Evolutionary conservation across 2,113 vertebrate species (phyloP).

Genomic region (Pygoscelis adeliae): DNA sequence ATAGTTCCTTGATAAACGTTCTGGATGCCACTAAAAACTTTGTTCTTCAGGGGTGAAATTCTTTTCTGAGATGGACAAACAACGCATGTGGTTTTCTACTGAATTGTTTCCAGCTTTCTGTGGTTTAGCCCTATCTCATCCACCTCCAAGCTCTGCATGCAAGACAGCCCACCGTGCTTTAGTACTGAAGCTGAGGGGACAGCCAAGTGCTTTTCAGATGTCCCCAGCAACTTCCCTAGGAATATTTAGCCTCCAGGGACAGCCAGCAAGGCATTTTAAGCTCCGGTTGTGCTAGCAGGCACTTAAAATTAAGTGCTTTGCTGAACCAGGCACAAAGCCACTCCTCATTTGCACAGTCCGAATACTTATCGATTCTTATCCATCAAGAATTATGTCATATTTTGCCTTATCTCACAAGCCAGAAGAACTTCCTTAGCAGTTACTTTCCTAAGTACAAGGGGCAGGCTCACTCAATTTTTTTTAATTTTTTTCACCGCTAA

Average conservation of each 20-base stretch:
- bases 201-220: neutral
- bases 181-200: neutral
- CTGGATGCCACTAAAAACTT: neutral
- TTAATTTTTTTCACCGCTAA: neutral
- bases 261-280: neutral
- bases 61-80: neutral
- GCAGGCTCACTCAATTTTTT: neutral
- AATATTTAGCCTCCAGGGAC: neutral
- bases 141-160: neutral
- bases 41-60: neutral
- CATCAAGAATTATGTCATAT: neutral
- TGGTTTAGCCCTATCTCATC: neutral
- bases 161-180: neutral
- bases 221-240: neutral
- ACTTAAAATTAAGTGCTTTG: neutral
- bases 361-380: neutral
- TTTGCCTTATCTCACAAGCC: constrained; percentile 26
- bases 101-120: neutral
- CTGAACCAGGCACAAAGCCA: constrained; percentile 14
- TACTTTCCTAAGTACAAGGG: neutral
- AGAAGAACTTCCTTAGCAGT: constrained; percentile 1
- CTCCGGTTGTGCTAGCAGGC: neutral
- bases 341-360: neutral
- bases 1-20: neutral
- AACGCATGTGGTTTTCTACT: neutral